A percentile compares a stretch with the other conserved stretches of the same genome.
Conservation (phyloP, 2,888 invertebrate species). For the Tinea semifulvella region DNA sequence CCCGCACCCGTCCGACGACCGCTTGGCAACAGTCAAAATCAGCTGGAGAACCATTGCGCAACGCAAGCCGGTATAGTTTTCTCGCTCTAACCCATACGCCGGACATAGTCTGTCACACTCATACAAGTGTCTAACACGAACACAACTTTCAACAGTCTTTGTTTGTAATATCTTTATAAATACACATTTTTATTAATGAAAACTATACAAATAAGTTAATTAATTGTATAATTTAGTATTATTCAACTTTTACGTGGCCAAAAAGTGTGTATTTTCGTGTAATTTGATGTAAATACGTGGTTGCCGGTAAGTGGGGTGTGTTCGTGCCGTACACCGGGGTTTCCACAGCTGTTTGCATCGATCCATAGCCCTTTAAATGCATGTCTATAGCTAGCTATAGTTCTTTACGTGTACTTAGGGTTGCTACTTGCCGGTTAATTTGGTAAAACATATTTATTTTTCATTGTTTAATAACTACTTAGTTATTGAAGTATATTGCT, state of each 20-base stretch:
- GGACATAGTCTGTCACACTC: constrained; percentile 14
- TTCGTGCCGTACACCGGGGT: not conserved
- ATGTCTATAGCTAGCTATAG: not conserved
- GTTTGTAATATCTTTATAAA: too few species aligned
- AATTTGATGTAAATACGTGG: not conserved
- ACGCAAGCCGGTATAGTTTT: constrained; percentile 14
- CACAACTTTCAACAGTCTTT: constrained; percentile 12
- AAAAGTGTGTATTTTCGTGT: not conserved
- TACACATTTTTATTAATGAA: not conserved
- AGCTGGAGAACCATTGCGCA: constrained; percentile 21
- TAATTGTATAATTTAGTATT: not conserved
- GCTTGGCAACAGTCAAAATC: constrained; percentile 28
- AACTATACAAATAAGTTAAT: not conserved
- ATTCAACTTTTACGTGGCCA: too few species aligned
- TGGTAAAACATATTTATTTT: too few species aligned
- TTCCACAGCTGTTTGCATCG: not conserved
- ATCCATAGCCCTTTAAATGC: not conserved
- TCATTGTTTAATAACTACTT: too few species aligned
- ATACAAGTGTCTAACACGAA: not conserved
- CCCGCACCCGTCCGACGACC: constrained; percentile 13
- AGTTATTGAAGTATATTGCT: too few species aligned
- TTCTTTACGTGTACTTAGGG: not conserved
- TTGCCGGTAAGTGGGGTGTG: not conserved
- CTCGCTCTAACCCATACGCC: constrained; percentile 17
- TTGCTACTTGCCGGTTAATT: too few species aligned